Conservation (phyloP, 2,113 vertebrate genomes). For the Tichodroma muraria region DNA sequence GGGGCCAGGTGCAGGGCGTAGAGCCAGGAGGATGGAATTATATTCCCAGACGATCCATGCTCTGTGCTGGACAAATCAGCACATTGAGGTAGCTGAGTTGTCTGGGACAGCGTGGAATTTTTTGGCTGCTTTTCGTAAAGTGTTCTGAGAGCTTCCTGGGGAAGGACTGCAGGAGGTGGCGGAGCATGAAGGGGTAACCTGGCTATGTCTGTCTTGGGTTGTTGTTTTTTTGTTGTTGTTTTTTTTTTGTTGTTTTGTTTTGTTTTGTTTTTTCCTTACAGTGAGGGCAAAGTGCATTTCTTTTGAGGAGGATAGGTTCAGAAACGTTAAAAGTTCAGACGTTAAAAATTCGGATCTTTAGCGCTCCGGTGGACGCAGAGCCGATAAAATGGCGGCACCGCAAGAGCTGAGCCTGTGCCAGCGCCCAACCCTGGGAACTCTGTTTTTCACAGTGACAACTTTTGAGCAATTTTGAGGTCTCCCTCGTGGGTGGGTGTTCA, state of each 20-base stretch:
- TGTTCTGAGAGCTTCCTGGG: rapidly evolving
- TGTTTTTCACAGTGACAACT: not conserved
- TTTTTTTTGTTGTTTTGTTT: not conserved
- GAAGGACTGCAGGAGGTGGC: not conserved
- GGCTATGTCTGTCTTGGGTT: not conserved
- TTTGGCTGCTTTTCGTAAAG: not conserved
- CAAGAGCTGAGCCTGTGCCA: not conserved
- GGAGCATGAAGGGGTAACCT: not conserved
- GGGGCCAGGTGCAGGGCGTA: rapidly evolving
- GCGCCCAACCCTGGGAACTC: rapidly evolving
- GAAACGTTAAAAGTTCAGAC: not conserved
- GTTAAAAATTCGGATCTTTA: not conserved
- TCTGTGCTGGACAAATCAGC: not conserved
- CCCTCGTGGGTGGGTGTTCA: not conserved
- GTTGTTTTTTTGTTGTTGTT: no score
- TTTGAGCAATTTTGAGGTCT: not conserved
- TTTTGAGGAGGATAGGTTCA: not conserved
- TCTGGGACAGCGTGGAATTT: not conserved
- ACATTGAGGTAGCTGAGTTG: not conserved
- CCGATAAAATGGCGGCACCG: not conserved
- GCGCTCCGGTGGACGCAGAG: not conserved
- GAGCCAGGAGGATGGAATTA: not conserved
- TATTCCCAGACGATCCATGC: rapidly evolving
- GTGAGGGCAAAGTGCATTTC: rapidly evolving
- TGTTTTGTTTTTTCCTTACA: not conserved